Evolutionary conservation across 2,888 invertebrate species (phyloP), one percentile per base, ranked within the genome.

Genomic region (Bembecia ichneumoniformis): DNA sequence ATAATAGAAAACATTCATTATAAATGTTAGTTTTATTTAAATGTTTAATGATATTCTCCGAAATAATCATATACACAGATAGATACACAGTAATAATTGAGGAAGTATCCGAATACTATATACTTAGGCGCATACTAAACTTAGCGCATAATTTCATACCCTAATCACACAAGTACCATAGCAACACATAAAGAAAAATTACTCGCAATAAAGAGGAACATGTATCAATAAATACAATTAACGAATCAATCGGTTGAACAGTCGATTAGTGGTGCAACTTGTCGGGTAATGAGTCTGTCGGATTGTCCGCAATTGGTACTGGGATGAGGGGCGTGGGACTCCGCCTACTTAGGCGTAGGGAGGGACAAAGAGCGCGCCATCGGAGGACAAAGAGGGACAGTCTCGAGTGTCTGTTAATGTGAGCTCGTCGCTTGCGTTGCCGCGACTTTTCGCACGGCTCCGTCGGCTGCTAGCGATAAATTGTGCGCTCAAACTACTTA

Each of bases 311-410:
- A 45, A 44, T 28, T 35, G 34, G 43, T 48, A 16, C 5, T 40
- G 34, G 36, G 10, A 40, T 13, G 16, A 54, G 64, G 58, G 63
- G 77, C 74, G 75, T 59, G 53, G 53, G 51, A 68, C 75, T 58
- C 74, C 78, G 78, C 78, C 81, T 34, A 68, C 58, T 60, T 68
- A 74, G 82, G 82, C 82, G 82, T 77, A 70, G 82, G 82, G 83
- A 82, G 84, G 83, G 72, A 71, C 74, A 60, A 66, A 58, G 71
- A 66, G 64, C 63, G 64, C 63, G 59, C 55, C 59, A 55, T 50
- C 61, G 58, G 77, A 75, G 71, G 82, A 81, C 80, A 77, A 70
- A 71, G 82, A 79, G 80, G 74, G 71, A 74, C 82, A 87, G 86
- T 87, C 74, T 17, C 3, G n/a, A 40, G 81, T 71, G 70, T 60